These are phyloP conservation scores for Dyspetes luteomarginatus DNA, from an alignment of 2,888 invertebrate species.

Conservation along the genomic window DNA sequence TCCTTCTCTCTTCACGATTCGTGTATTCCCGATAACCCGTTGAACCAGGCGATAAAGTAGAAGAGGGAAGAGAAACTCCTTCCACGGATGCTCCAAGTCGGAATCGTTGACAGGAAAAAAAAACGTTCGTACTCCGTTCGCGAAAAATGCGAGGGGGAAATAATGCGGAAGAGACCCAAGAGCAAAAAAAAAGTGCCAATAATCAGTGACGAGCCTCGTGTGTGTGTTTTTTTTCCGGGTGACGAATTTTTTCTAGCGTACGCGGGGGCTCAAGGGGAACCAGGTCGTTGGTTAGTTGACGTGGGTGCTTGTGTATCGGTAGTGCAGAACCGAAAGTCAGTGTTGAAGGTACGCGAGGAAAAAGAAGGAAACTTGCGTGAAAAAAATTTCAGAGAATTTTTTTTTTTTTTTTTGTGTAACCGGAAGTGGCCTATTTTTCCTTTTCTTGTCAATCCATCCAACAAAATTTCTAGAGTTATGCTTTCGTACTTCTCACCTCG, in stretches of 20 bases:
- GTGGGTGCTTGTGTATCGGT: constrained; percentile 44
- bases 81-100: not conserved
- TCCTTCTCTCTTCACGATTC: not conserved
- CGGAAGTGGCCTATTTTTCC: no score
- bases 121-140: not conserved
- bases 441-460: no score
- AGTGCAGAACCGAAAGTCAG: not conserved
- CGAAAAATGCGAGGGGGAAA: not conserved
- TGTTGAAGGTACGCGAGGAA: not conserved
- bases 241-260: constrained; percentile 20
- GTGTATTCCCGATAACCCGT: constrained; percentile 35
- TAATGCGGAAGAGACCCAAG: not conserved
- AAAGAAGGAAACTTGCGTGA: not conserved
- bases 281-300: constrained; percentile 63
- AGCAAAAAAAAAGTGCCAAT: constrained; percentile 4
- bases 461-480: constrained; percentile 24
- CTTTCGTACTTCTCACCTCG: constrained; percentile 7
- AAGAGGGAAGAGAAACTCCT: constrained; percentile 17
- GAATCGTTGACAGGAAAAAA: constrained; percentile 1
- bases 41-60: constrained; percentile 56
- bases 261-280: constrained; percentile 52
- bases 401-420: not conserved
- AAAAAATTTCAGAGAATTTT: not conserved
- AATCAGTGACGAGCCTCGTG: not conserved
- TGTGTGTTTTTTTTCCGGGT: constrained; percentile 11